Evolutionary conservation across 2,797 vertebrate species (phyloP), one percentile per base, ranked within the genome.

Genomic region (Macropodus opercularis): DNA sequence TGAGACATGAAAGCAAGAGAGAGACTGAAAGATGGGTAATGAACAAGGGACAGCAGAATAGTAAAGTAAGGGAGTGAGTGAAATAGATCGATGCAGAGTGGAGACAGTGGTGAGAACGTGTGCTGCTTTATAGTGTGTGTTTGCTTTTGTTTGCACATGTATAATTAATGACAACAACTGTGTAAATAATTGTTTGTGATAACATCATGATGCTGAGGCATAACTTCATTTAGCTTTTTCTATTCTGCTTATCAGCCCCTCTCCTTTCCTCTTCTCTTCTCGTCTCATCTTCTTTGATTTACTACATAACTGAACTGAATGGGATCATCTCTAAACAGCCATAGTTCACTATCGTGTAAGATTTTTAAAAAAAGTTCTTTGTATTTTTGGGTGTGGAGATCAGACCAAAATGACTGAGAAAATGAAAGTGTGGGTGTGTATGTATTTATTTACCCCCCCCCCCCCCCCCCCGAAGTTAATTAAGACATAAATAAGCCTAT

Each of bases 161-260:
- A 63, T 81, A 79, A 80, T 76, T 77, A 77, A 80, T 52, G 69
- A 58, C 72, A 58, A 69, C 72, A 62, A 69, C 48, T 68, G 65
- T 83, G 80, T 72, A 83, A 85, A 86, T 88, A 83, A 84, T 81
- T 77, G 68, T 72, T 61, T 51, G 74, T 46, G 39, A 49, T 59
- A 70, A 52, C 39, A 66, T 50, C 47, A 66, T 64, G 44, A 81
- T 67, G 60, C 44, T 43, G 65, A 68, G 18, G 13, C 41, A 18
- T 10, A 61, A n/a, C 34, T 49, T 58, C 3, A 13, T 36, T 57
- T 64, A 26, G 35, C 43, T 19, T 41, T 44, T 47, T 32, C 52
- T 72, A 56, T 43, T 49, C 38, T 32, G 42, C 40, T 39, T 56
- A 41, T 26, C 27, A 21, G 17, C 32, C 19, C 9, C 35, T 38